Percentiles rank a stretch among this genome's conserved stretches.
Evolutionary conservation across 2,113 vertebrate genomes (phyloP).

Genomic region (Lagenorhynchus albirostris): DNA sequence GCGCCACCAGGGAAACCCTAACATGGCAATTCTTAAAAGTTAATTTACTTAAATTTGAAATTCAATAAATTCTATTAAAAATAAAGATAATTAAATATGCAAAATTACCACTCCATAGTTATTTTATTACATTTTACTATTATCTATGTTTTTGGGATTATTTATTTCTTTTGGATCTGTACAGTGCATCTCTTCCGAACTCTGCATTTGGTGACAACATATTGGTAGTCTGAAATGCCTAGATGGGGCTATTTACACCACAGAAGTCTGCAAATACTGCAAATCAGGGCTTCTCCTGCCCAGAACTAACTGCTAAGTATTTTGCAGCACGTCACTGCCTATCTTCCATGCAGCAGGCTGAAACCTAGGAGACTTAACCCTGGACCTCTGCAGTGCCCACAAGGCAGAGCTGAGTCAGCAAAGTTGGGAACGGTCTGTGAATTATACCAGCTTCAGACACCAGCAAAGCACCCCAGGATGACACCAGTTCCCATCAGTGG

Average conservation of each 20-base stretch:
- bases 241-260: not conserved
- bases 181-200: not conserved
- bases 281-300: not conserved
- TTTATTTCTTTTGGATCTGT: not conserved
- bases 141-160: not conserved
- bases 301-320: not conserved
- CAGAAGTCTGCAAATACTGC: not conserved
- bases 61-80: conserved; percentile 2
- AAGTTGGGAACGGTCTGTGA: not conserved
- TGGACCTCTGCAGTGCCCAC: not conserved
- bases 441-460: not conserved
- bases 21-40: not conserved
- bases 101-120: not conserved
- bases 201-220: not conserved
- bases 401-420: not conserved
- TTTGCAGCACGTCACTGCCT: not conserved
- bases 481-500: not conserved
- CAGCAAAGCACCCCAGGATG: not conserved
- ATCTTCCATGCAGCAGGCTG: accelerated
- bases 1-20: not conserved
- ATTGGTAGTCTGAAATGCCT: not conserved
- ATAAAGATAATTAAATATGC: not conserved
- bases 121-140: not conserved
- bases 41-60: conserved; percentile 1
- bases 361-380: not conserved